Evolutionary conservation across 2,113 vertebrate species (phyloP).

Genomic region (Stegostoma tigrinum): DNA sequence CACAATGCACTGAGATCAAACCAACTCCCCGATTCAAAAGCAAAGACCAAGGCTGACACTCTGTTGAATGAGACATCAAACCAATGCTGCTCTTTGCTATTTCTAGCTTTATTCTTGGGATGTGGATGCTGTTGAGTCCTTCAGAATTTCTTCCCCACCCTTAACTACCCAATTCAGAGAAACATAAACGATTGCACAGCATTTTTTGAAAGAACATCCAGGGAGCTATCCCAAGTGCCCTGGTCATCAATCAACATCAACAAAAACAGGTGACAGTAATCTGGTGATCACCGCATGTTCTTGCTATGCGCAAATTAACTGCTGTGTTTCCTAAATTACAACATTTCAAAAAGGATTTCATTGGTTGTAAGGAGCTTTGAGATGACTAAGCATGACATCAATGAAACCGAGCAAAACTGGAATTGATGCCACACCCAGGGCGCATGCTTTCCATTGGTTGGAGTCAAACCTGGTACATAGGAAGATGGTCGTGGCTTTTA

Average conservation of each 20-base stretch:
- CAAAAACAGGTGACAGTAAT: too few species aligned
- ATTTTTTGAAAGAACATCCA: not conserved
- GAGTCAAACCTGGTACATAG: too few species aligned
- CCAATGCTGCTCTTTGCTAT: not conserved
- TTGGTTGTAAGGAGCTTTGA: not conserved
- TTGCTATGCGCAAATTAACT: not conserved
- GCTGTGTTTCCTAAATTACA: not conserved
- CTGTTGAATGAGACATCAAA: not conserved
- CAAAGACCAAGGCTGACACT: too few species aligned
- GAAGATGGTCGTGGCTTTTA: too few species aligned
- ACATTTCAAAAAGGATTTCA: not conserved
- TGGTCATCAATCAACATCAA: not conserved
- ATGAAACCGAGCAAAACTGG: too few species aligned
- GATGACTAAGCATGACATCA: too few species aligned
- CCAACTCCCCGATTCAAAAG: not conserved
- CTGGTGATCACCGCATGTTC: too few species aligned
- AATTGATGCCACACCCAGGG: too few species aligned
- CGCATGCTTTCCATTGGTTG: too few species aligned
- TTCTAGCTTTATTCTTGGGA: too few species aligned
- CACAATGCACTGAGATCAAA: not conserved
- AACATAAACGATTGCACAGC: not conserved
- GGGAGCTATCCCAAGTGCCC: not conserved
- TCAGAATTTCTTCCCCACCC: too few species aligned
- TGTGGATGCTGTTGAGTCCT: too few species aligned
- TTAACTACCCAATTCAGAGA: not conserved